These are phyloP conservation scores for Clarias gariepinus DNA, from an alignment of 2,113 vertebrate genomes.

Conservation along the genomic window DNA sequence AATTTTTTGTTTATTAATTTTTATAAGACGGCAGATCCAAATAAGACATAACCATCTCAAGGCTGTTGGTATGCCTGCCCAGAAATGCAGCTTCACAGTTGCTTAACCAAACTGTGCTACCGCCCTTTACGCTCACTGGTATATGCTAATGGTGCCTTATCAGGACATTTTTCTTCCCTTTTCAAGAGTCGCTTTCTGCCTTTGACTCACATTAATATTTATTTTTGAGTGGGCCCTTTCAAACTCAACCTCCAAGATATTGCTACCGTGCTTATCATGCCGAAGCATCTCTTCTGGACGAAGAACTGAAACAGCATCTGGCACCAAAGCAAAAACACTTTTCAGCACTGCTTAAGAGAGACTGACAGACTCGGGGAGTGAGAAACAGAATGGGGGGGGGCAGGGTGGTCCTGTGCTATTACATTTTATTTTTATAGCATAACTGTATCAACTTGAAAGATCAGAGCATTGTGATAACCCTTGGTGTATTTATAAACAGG, in stretches of 20 bases:
- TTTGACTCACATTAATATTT: constrained; percentile 62
- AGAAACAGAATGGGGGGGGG: neutral
- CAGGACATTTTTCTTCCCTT: constrained; percentile 56
- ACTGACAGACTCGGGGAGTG: constrained; percentile 16
- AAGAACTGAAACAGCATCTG: constrained; percentile 64
- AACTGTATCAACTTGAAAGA: constrained; percentile 59
- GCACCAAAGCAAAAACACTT: constrained; percentile 61
- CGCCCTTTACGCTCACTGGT: constrained; percentile 49
- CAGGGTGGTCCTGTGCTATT: constrained; percentile 25
- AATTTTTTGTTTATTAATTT: neutral
- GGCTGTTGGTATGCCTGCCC: constrained; percentile 46
- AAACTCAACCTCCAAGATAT: constrained; percentile 65
- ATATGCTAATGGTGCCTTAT: constrained; percentile 58
- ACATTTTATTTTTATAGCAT: constrained; percentile 41
- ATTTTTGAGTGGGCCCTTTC: constrained; percentile 61
- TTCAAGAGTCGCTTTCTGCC: constrained; percentile 59
- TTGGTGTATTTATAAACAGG: constrained; percentile 68
- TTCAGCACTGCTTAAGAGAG: constrained; percentile 53
- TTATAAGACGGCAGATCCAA: neutral
- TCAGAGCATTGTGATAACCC: constrained; percentile 62
- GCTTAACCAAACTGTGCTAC: constrained; percentile 53
- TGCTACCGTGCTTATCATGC: constrained; percentile 62
- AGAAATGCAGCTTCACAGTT: constrained; percentile 40
- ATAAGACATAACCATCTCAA: constrained; percentile 36
- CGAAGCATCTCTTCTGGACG: constrained; percentile 60